Conservation (phyloP, 2,888 invertebrate genomes). For the Tetheella fluctuosa region DNA sequence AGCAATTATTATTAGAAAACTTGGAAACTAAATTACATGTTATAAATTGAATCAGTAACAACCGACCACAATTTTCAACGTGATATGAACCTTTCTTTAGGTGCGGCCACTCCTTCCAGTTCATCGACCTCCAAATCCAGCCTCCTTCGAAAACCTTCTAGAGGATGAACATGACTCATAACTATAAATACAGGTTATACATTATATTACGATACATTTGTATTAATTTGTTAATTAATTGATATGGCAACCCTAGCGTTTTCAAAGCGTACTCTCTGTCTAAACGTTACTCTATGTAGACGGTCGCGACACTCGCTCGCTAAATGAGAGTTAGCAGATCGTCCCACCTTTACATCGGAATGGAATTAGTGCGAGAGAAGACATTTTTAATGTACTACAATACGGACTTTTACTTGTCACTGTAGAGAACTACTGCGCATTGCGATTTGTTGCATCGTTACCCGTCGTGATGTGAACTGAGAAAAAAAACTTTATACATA, state of each 20-base stretch:
- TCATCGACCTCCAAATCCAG: not conserved
- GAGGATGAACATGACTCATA: not conserved
- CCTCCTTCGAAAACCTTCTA: not conserved
- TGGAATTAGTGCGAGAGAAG: slow-evolving; percentile 6
- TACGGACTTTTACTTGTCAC: not conserved
- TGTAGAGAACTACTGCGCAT: not conserved
- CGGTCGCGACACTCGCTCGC: slow-evolving; percentile 32
- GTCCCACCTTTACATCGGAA: slow-evolving; percentile 22
- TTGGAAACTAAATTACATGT: too few species aligned
- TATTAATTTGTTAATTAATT: slow-evolving; percentile 7
- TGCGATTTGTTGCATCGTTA: too few species aligned
- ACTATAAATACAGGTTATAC: not conserved
- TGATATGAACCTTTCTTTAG: not conserved
- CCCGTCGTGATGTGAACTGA: too few species aligned
- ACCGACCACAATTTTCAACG: too few species aligned
- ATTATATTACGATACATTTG: too few species aligned
- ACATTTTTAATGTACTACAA: not conserved
- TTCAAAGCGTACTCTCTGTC: slow-evolving; percentile 25
- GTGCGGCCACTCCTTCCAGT: not conserved
- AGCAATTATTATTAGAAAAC: too few species aligned
- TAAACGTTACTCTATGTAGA: slow-evolving; percentile 31
- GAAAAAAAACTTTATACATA: too few species aligned
- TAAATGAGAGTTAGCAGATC: slow-evolving; percentile 53
- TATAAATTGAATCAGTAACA: too few species aligned
- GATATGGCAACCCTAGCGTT: slow-evolving; percentile 34